A percentile compares a stretch with the other conserved stretches of the same genome.
phyloP scores from a whole-genome alignment of 2,888 invertebrate genomes.

The Yponomeuta malinellus region DNA sequence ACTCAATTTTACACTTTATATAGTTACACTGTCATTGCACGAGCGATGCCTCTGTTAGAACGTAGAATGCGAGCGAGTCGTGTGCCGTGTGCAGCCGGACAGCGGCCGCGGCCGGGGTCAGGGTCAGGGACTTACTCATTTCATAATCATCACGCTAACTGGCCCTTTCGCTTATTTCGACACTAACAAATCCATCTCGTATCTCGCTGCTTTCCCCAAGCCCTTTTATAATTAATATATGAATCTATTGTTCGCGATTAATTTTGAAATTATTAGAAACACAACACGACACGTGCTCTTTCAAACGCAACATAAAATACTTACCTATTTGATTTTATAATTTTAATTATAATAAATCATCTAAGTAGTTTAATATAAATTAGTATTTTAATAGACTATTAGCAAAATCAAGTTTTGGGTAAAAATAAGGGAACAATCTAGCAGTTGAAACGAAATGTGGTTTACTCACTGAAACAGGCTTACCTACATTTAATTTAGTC shows the following conservation, averaged over 20 bases:
- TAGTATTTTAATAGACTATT: background rate
- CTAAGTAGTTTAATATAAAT: background rate
- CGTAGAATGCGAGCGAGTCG: background rate
- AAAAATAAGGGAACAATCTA: background rate
- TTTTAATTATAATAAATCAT: too few species aligned
- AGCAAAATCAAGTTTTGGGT: background rate
- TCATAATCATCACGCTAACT: background rate
- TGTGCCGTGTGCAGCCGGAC: background rate
- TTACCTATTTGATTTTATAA: too few species aligned
- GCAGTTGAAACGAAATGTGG: background rate
- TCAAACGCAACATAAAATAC: too few species aligned
- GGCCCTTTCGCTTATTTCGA: background rate
- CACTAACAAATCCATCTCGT: background rate
- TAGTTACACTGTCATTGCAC: background rate
- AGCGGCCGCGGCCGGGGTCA: background rate
- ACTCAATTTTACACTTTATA: slow-evolving; percentile 2
- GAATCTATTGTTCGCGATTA: too few species aligned
- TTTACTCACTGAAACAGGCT: slow-evolving; percentile 61
- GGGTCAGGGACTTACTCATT: background rate
- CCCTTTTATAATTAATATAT: background rate
- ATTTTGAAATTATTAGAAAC: too few species aligned
- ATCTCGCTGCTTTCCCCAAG: background rate
- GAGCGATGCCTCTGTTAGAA: background rate
- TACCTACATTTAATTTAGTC: slow-evolving; percentile 16
- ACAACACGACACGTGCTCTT: too few species aligned